These are phyloP conservation scores for Dryocosmus kuriphilus DNA, from an alignment of 2,888 invertebrate species.

Conservation along the genomic window DNA sequence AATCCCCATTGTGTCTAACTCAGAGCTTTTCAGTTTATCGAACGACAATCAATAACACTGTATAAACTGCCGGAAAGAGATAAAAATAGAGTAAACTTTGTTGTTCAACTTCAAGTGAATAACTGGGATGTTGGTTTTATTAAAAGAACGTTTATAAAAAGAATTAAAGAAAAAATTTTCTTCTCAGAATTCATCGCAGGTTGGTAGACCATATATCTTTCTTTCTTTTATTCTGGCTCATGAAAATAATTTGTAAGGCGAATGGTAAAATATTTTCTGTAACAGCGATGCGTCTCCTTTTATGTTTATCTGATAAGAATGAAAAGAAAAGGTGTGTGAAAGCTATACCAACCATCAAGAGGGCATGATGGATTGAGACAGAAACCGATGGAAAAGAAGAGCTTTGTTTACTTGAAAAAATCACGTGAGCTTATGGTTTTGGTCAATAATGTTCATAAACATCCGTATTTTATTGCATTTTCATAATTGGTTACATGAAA, in stretches of 20 bases:
- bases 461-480: not conserved
- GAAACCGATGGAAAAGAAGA: not conserved
- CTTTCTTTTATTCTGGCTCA: not conserved
- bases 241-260: not conserved
- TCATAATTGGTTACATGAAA: not conserved
- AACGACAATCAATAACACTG: not conserved
- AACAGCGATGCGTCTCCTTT: not conserved
- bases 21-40: not conserved
- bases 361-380: not conserved
- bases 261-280: slow-evolving; percentile 20
- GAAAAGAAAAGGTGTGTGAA: not conserved
- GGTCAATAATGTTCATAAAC: not conserved
- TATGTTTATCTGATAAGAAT: slow-evolving; percentile 10
- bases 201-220: not conserved
- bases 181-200: not conserved
- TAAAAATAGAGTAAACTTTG: no score
- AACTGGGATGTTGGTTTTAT: no score
- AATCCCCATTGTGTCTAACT: not conserved
- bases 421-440: not conserved
- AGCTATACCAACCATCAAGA: not conserved
- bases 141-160: not conserved
- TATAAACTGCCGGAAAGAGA: no score
- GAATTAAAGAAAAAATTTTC: not conserved
- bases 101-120: no score
- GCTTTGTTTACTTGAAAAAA: not conserved